Evolutionary conservation across 2,113 vertebrate species (phyloP).

Genomic region (Phrynocephalus versicolor): DNA sequence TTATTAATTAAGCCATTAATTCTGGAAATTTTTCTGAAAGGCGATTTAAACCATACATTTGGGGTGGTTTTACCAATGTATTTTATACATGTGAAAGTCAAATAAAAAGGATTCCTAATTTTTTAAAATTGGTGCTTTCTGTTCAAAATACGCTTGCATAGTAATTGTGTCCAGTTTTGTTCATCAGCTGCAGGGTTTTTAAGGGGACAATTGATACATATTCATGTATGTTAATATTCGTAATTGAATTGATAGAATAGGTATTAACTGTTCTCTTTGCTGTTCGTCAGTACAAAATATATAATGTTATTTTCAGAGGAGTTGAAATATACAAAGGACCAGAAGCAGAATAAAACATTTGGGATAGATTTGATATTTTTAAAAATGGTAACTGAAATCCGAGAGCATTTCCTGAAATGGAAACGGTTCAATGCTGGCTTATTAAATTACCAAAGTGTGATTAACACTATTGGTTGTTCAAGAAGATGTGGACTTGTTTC

Average conservation of each 20-base stretch:
- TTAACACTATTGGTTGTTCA: neutral
- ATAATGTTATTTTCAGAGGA: too few relatives aligned
- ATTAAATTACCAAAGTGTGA: neutral
- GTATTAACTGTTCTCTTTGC: neutral
- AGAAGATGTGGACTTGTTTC: neutral
- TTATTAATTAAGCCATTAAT: neutral
- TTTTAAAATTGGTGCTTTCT: neutral
- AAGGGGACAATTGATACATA: neutral
- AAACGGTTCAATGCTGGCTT: neutral
- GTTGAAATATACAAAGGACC: neutral
- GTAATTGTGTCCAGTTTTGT: neutral
- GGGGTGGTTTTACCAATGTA: neutral
- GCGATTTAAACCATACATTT: neutral
- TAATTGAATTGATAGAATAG: neutral
- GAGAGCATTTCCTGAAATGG: neutral
- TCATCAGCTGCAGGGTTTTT: neutral
- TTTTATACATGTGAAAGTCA: neutral
- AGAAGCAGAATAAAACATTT: neutral
- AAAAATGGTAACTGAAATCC: neutral
- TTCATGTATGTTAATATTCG: neutral
- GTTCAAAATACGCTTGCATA: neutral
- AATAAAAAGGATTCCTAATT: neutral
- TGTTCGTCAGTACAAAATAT: neutral
- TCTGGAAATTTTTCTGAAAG: neutral
- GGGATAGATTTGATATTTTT: too few relatives aligned